Conservation (phyloP, 2,888 invertebrate species). For the Nomada goodeniana region DNA sequence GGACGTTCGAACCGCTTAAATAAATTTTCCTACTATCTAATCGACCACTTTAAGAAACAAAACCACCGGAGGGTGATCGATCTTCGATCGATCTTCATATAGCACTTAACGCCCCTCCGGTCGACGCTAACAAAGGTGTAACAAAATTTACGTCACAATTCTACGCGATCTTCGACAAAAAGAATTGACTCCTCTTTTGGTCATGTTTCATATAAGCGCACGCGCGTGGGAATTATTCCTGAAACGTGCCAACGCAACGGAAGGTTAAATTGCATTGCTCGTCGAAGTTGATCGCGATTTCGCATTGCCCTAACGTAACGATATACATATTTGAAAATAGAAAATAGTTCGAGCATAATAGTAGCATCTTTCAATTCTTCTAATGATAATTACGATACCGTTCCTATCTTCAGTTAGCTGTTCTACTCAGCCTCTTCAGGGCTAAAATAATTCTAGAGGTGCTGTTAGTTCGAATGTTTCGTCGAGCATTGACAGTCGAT, state of each 20-base stretch:
- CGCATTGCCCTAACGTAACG: conserved; percentile 20
- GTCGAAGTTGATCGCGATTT: conserved; percentile 15
- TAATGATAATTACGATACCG: conserved; percentile 20
- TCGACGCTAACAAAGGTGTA: conserved; percentile 13
- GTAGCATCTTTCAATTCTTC: conserved; percentile 11
- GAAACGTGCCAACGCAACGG: conserved; percentile 40
- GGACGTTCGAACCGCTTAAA: conserved; percentile 47
- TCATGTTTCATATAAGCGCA: not conserved
- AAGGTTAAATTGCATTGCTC: conserved; percentile 35
- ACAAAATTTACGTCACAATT: not conserved
- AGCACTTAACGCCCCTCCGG: conserved; percentile 27
- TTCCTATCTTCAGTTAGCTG: conserved; percentile 48
- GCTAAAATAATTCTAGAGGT: conserved; percentile 51
- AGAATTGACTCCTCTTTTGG: not conserved
- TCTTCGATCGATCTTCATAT: conserved; percentile 12
- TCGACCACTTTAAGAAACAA: conserved; percentile 10
- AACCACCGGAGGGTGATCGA: not conserved
- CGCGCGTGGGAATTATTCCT: not conserved
- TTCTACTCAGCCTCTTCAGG: conserved; percentile 66
- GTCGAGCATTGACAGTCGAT: not conserved
- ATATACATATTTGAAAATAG: conserved; percentile 33
- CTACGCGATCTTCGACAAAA: not conserved
- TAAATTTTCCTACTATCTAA: conserved; percentile 35
- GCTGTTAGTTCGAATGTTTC: conserved; percentile 31
- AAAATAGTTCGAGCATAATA: conserved; percentile 20